Base-by-base conservation (phyloP, 1,140 invertebrate species). In the Goniozus legneri region DNA sequence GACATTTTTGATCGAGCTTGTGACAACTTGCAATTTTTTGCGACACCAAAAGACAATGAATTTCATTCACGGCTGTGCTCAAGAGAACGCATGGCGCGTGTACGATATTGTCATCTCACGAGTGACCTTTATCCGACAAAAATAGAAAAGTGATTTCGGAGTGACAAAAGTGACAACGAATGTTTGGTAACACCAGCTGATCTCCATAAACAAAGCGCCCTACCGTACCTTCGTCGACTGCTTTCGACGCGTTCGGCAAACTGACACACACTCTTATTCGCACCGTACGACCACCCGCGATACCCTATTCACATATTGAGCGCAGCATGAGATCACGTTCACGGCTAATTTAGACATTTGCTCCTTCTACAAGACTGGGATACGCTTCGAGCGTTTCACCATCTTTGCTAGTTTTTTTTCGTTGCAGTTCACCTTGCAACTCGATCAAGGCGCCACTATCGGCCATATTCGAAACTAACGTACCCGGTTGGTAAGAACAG, bases 151-250 rank as follows among this genome's bases (percentile, higher is more conserved):
- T 30, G 44, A 30, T 43, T 55, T 52, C 52, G 53, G 50, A 56
- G 27, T 38, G 54, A 53, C 19, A 44, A 62, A 64, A 59, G 36
- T 58, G 50, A 70, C 56, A 54, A 4, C 51, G 56, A 54, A 55
- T 66, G 65, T 71, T 68, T 69, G 59, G 54, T 58, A 53, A 54
- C 62, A 73, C 68, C 68, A 74, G 71, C 70, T 74, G 70, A 74
- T 72, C 53, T 60, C 57, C 57, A 72, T 74, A 73, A 74, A 74
- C 70, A 73, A 74, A 69, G 62, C 54, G 24, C 32, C 19, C 20
- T 41, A 21, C 20, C 52, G 50, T 67, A 69, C 63, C 66, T 72
- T 69, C 42, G 52, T 66, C 51, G 48, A 16, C 7, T 46, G 22
- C 20, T 52, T 36, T 45, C 14, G 20, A 40, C 46, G 35, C 21